Conservation (phyloP, 2,113 vertebrate genomes). For the Rhipidura dahli region DNA sequence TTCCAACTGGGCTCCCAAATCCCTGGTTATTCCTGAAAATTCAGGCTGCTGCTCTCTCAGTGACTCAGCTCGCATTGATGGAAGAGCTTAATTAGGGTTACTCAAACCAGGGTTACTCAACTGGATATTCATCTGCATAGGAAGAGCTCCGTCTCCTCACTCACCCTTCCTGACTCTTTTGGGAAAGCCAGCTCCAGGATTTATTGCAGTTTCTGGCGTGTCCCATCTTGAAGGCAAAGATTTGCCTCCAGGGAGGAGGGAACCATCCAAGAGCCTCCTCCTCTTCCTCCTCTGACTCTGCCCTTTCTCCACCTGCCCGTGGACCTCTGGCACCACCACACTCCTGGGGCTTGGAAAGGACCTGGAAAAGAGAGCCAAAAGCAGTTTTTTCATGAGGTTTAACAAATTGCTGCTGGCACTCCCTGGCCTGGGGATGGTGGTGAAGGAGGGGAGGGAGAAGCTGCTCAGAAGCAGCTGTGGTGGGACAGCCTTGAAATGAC, state of each 20-base stretch:
- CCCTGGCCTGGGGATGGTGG: not conserved
- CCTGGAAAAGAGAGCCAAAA: not conserved
- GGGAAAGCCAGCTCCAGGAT: not conserved
- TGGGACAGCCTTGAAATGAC: not conserved
- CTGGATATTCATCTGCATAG: not conserved
- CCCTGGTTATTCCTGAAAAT: not conserved
- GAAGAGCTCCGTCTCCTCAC: slow-evolving; percentile 23
- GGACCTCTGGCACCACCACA: not conserved
- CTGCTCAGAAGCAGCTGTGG: fast-evolving
- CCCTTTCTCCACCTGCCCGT: not conserved
- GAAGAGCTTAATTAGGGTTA: slow-evolving; percentile 17
- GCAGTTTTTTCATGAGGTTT: not conserved
- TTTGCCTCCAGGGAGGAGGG: slow-evolving; percentile 6
- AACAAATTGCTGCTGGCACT: not conserved
- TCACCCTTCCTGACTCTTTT: slow-evolving; percentile 5
- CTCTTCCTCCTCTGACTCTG: not conserved
- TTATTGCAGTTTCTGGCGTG: not conserved
- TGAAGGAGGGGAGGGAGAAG: not conserved
- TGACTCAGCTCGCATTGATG: not conserved
- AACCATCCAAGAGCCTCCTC: not conserved
- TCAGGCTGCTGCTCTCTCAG: not conserved
- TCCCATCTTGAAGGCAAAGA: slow-evolving; percentile 12
- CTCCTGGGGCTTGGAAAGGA: not conserved
- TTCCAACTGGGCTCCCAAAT: not conserved
- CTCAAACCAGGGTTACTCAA: slow-evolving; percentile 44